These are phyloP conservation scores for Phalacrocorax carbo DNA, from an alignment of 2,113 vertebrate genomes.

Conservation along the genomic window DNA sequence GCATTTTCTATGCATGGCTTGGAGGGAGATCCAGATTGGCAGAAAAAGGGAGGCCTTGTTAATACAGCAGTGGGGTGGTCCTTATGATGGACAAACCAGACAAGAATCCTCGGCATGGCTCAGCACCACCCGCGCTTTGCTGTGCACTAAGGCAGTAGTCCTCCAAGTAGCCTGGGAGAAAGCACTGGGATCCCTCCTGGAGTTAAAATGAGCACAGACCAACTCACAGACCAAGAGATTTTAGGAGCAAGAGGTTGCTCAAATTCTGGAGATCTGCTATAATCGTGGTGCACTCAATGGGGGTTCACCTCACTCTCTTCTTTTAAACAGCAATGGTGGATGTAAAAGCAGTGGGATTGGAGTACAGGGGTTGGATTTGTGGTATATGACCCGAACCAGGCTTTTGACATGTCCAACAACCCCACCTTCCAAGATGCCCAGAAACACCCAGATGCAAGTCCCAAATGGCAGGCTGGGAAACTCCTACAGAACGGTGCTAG, in stretches of 20 bases:
- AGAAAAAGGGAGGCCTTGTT: neutral
- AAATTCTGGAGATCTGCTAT: neutral
- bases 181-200: neutral
- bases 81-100: neutral
- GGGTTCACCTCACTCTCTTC: neutral
- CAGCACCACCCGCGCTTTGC: neutral
- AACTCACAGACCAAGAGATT: neutral
- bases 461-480: neutral
- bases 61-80: neutral
- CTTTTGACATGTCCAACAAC: neutral
- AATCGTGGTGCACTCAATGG: neutral
- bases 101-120: neutral
- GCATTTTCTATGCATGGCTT: neutral
- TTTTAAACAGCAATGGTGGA: neutral
- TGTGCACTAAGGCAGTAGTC: neutral
- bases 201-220: neutral
- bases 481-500: neutral
- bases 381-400: neutral
- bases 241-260: fast-evolving
- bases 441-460: neutral
- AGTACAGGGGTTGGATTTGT: neutral
- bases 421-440: neutral
- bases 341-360: neutral
- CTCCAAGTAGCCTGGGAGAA: neutral
- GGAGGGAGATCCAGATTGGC: neutral